These are phyloP conservation scores for Odocoileus hemionus DNA, from an alignment of 2,113 vertebrate species.

Conservation along the genomic window DNA sequence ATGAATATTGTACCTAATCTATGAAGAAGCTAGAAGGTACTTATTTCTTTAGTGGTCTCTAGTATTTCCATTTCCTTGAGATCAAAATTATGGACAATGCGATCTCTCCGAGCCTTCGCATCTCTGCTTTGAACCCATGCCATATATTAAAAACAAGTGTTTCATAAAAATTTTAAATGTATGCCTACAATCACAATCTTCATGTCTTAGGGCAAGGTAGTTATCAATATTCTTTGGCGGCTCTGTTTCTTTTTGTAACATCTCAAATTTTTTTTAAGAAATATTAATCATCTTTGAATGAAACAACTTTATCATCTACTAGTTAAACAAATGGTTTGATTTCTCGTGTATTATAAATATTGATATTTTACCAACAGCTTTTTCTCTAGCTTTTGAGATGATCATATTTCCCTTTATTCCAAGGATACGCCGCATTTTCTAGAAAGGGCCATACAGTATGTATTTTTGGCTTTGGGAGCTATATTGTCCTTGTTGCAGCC, in stretches of 20 bases:
- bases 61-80: neutral
- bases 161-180: neutral
- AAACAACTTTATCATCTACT: neutral
- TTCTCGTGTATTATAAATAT: neutral
- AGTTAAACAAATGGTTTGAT: neutral
- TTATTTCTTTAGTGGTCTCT: neutral
- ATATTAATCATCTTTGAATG: neutral
- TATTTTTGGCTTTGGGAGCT: neutral
- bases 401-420: neutral
- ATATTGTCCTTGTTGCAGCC: neutral
- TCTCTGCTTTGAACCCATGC: neutral
- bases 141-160: neutral
- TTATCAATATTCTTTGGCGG: neutral
- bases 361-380: neutral
- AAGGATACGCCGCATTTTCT: neutral
- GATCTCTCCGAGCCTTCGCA: neutral
- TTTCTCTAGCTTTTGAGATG: neutral
- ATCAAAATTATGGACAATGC: neutral
- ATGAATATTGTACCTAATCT: neutral
- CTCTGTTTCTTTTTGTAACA: neutral
- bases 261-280: neutral
- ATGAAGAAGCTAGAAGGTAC: neutral
- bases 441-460: neutral
- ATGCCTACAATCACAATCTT: neutral
- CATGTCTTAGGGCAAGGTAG: neutral